phyloP scores from a whole-genome alignment of 2,113 vertebrate genomes.

The Capra hircus region DNA sequence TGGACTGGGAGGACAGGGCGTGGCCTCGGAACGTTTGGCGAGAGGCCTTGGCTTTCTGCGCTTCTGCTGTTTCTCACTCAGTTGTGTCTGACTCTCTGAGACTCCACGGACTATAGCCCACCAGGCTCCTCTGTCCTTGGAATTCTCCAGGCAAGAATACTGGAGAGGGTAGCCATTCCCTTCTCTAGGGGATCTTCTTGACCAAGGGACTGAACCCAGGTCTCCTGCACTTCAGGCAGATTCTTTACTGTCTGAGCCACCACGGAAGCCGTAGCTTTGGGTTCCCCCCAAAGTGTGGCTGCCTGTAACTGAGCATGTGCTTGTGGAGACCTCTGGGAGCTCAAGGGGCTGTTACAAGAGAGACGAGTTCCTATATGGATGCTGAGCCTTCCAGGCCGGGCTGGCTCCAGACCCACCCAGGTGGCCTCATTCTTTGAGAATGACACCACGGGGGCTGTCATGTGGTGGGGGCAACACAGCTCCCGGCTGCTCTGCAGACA shows the following conservation, averaged over 20 bases:
- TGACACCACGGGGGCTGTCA: background rate
- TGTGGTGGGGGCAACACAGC: background rate
- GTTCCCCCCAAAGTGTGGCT: background rate
- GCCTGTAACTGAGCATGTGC: background rate
- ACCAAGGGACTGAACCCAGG: background rate
- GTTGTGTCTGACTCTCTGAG: background rate
- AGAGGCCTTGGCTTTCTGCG: background rate
- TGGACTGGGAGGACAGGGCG: background rate
- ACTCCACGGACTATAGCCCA: accelerated
- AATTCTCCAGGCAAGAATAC: background rate
- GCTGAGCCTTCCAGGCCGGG: background rate
- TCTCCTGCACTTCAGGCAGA: background rate
- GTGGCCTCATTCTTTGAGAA: background rate
- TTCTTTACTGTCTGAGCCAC: background rate
- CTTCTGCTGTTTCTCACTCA: background rate
- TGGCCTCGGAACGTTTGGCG: background rate
- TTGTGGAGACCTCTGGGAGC: background rate
- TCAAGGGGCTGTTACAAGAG: background rate
- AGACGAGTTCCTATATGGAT: background rate
- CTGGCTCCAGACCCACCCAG: background rate
- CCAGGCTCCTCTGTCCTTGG: background rate
- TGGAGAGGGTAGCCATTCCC: background rate
- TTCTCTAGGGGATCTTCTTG: background rate
- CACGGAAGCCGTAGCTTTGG: background rate
- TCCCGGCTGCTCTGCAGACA: background rate